Percentiles rank a stretch among this genome's conserved stretches.
These are phyloP conservation scores for Apis mellifera DNA, from an alignment of 1,140 invertebrate genomes.

Conservation along the genomic window DNA sequence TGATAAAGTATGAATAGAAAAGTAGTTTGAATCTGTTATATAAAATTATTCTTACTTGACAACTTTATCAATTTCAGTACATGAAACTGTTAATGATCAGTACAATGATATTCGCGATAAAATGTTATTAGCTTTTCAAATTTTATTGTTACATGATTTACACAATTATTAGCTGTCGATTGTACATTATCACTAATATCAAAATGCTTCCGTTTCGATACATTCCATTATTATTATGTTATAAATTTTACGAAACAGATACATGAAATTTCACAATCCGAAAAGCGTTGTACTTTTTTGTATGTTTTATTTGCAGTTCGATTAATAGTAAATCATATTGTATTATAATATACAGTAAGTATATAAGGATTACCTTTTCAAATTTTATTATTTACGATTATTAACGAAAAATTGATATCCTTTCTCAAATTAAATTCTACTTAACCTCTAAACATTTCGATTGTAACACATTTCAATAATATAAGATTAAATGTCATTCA, in stretches of 20 bases:
- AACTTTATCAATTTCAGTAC: no score
- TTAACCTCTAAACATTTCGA: constrained; percentile 6
- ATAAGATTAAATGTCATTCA: no score
- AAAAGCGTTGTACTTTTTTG: constrained; percentile 1
- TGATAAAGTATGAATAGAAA: neutral
- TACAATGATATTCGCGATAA: no score
- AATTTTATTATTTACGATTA: neutral
- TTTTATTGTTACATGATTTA: neutral
- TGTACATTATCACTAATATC: neutral
- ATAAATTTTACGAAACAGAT: neutral
- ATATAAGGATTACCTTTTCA: neutral
- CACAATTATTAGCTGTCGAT: neutral
- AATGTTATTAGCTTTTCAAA: neutral
- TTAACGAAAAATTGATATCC: constrained; percentile 18
- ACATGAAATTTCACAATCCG: constrained; percentile 22
- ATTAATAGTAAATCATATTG: constrained; percentile 16
- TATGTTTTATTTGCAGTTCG: constrained; percentile 22
- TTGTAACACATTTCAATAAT: neutral
- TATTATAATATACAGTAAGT: constrained; percentile 30
- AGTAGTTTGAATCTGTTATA: neutral
- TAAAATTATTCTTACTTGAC: neutral
- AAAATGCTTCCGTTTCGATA: neutral
- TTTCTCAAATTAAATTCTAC: constrained; percentile 10
- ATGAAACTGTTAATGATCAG: no score
- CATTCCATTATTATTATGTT: constrained; percentile 11